phyloP scores from a whole-genome alignment of 2,888 invertebrate genomes.

The Xanthia icteritia region DNA sequence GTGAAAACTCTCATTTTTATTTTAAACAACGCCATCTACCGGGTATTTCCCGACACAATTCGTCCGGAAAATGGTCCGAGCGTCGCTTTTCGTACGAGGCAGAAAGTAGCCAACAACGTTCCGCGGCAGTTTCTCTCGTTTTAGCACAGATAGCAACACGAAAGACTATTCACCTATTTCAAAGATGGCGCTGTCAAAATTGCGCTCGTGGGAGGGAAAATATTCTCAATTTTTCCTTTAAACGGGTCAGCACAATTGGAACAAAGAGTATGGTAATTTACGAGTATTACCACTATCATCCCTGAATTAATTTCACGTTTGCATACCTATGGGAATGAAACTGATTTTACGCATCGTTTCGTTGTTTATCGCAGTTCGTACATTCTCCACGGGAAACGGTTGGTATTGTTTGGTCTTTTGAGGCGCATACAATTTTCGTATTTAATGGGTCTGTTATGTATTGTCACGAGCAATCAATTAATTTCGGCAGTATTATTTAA shows the following conservation, averaged over 20 bases:
- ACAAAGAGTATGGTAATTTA: conserved; percentile 63
- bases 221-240: conserved; percentile 1
- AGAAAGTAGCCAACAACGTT: neutral
- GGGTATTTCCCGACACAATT: conserved; percentile 33
- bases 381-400: conserved; percentile 17
- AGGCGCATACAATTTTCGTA: conserved; percentile 24
- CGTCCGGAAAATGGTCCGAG: neutral
- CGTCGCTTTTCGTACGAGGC: neutral
- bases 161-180: neutral
- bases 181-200: conserved; percentile 51
- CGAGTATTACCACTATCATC: conserved; percentile 61
- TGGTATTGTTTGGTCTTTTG: conserved; percentile 39
- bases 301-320: conserved; percentile 61
- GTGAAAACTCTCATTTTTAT: accelerated
- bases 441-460: conserved; percentile 15
- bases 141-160: conserved; percentile 11
- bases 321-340: conserved; percentile 42
- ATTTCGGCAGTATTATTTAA: neutral
- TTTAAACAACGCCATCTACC: conserved; percentile 45
- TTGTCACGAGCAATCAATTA: conserved; percentile 6
- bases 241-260: conserved; percentile 36
- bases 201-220: conserved; percentile 9
- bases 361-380: conserved; percentile 51
- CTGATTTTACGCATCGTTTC: conserved; percentile 51
- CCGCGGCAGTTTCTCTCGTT: neutral